Conservation (phyloP, 2,113 vertebrate genomes). For the Ammodytes dubius region DNA sequence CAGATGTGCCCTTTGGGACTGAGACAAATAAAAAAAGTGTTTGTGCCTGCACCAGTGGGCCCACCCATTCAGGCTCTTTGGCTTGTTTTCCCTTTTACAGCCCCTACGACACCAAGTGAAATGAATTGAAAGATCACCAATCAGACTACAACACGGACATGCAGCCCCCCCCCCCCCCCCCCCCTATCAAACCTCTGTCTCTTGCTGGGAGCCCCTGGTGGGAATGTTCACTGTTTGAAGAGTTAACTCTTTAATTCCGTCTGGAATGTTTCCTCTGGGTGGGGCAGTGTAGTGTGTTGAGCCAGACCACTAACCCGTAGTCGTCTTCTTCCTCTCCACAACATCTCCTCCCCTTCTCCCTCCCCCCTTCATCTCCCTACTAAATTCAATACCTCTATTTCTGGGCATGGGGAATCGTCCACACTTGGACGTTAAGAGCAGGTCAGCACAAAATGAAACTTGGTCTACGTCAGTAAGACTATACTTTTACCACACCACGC, state of each 20-base stretch:
- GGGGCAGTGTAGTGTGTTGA: conserved; percentile 80
- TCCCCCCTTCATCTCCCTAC: conserved; percentile 75
- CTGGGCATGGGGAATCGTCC: conserved; percentile 70
- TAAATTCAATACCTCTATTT: conserved; percentile 87
- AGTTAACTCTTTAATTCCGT: conserved; percentile 87
- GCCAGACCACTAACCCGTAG: conserved; percentile 75
- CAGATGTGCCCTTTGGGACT: conserved; percentile 77
- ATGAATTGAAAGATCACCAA: conserved; percentile 82
- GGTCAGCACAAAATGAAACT: conserved; percentile 73
- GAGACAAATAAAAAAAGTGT: conserved; percentile 78
- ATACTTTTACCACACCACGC: neutral
- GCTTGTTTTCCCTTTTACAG: conserved; percentile 72
- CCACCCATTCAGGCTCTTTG: conserved; percentile 66
- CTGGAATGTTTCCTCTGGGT: conserved; percentile 89
- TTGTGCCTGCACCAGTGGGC: conserved; percentile 60
- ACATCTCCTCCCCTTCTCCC: conserved; percentile 43
- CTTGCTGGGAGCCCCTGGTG: conserved; percentile 77
- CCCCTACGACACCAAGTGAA: conserved; percentile 68
- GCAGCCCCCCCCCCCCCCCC: conserved; percentile 38
- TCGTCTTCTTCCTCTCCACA: conserved; percentile 55
- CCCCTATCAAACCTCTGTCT: conserved; percentile 62
- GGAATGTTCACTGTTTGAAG: conserved; percentile 84
- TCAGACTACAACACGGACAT: conserved; percentile 69
- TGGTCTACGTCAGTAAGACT: conserved; percentile 45
- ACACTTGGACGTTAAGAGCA: conserved; percentile 77